phyloP scores from a whole-genome alignment of 2,797 vertebrate species.

The Artibeus lituratus region DNA sequence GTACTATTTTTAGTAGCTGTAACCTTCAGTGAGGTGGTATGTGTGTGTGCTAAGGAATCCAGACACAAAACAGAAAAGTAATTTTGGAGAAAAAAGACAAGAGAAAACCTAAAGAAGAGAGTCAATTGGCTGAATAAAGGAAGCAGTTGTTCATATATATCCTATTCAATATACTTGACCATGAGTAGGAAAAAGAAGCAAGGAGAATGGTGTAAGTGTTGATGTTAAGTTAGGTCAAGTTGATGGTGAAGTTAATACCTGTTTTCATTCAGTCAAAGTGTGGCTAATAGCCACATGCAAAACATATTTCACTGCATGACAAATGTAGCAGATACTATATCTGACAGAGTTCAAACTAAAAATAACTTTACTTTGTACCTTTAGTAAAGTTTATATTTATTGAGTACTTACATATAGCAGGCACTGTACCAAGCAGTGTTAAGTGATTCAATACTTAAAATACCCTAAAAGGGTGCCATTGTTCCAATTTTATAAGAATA shows the following conservation, averaged over 20 bases:
- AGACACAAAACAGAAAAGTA: background rate
- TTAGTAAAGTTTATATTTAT: background rate
- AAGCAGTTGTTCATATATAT: background rate
- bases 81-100: background rate
- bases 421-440: background rate
- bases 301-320: background rate
- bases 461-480: background rate
- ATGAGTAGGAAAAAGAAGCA: slow-evolving; percentile 18
- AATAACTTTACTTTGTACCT: background rate
- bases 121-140: slow-evolving; percentile 29
- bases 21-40: background rate
- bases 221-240: background rate
- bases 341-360: slow-evolving; percentile 25
- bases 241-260: background rate
- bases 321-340: background rate
- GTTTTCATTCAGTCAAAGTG: slow-evolving; percentile 27
- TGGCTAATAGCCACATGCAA: background rate
- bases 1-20: background rate
- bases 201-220: background rate
- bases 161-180: background rate
- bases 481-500: background rate
- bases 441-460: background rate
- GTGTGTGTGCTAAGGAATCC: background rate
- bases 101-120: background rate
- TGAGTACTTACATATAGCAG: background rate